Evolutionary conservation across 1,140 invertebrate genomes (phyloP).

Genomic region (Branchinecta lynchi): DNA sequence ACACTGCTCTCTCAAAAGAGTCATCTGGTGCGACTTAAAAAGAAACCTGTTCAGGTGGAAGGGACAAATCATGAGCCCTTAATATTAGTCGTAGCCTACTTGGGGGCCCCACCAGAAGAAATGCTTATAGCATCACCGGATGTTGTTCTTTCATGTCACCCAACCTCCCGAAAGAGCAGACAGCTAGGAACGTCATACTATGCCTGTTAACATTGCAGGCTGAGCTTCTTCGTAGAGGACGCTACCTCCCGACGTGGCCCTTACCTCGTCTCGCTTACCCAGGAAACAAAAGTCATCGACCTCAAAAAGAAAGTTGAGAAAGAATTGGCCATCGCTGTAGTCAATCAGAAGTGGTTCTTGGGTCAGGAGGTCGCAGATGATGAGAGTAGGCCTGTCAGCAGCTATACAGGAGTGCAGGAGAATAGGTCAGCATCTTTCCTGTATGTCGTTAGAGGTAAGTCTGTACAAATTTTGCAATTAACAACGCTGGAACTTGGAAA

Average conservation of each 20-base stretch:
- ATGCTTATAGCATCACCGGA: too few relatives aligned
- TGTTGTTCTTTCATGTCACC: too few relatives aligned
- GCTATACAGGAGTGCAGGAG: neutral
- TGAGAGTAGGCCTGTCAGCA: neutral
- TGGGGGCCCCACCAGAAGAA: too few relatives aligned
- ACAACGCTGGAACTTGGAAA: too few relatives aligned
- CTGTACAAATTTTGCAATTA: too few relatives aligned
- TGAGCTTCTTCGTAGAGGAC: neutral
- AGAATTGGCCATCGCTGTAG: neutral
- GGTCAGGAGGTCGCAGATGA: neutral
- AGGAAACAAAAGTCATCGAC: neutral
- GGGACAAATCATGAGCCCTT: too few relatives aligned
- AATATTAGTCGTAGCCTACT: too few relatives aligned
- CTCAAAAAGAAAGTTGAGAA: neutral
- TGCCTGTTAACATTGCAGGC: neutral
- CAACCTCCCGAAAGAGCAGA: too few relatives aligned
- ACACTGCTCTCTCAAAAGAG: too few relatives aligned
- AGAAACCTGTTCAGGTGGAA: too few relatives aligned
- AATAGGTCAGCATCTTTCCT: neutral
- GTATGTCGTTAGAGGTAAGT: conserved; percentile 4
- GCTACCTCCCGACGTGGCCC: neutral
- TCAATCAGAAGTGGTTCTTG: neutral
- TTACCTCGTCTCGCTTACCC: neutral
- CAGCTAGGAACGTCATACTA: too few relatives aligned
- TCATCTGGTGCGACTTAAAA: too few relatives aligned